Evolutionary conservation across 2,888 invertebrate genomes (phyloP), one percentile per base, ranked within the genome.

Genomic region (Endotricha flammealis): DNA sequence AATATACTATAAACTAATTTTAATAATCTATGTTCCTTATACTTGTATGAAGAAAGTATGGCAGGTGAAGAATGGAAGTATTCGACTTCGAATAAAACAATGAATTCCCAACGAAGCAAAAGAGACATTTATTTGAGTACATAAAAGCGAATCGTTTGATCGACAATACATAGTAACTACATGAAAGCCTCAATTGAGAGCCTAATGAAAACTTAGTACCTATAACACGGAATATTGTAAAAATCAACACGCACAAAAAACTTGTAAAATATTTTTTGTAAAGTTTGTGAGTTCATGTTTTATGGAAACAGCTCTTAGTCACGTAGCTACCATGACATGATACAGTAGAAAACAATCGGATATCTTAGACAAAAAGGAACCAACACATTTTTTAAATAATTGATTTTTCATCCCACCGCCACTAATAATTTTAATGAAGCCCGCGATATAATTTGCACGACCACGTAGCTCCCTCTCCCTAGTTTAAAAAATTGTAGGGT

Each of bases 21-120:
- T 51, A 51, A 53, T 46, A 49, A 55, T 36, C 50, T 51, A 65
- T 68, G 69, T 70, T 69, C 69, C 69, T 68, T 52, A 51, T 53
- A 51, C 40, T 53, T 48, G 39, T 48, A 48, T 54, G 50, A 48
- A 31, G 14, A 31, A 16, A 27, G 11, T 35, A 11, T 35, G 27
- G 20, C n/a, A 28, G 30, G 35, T 29, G 29, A 35, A 12, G 35
- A 10, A 13, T 35, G 35, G 20, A 27, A 33, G 29, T 33, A 25
- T 25, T 31, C 8, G 16, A 36, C 28, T 41, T 38, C 36, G 30
- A 41, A 42, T 40, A 35, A 27, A 27, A 29, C 29, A 27, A 25
- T 29, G 20, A 29, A 36, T 31, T 25, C 25, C 32, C 46, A 43
- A 41, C 39, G 43, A 46, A 39, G 30, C 27, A 11, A 17, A 24